A percentile compares a stretch with the other conserved stretches of the same genome.
Evolutionary conservation across 2,888 invertebrate species (phyloP).

Genomic region (Erebia epiphron): DNA sequence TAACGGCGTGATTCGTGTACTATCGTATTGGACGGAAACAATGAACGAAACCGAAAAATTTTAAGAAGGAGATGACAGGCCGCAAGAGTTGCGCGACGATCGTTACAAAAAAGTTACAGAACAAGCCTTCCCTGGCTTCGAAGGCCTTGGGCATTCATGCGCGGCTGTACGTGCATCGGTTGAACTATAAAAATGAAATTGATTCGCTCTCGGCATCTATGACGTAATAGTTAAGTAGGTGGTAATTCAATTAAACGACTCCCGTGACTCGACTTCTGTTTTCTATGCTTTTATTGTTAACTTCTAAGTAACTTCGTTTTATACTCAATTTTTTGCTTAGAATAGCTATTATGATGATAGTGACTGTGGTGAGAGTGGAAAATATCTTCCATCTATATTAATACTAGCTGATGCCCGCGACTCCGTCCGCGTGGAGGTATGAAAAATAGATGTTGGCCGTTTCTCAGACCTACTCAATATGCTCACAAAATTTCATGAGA

Average conservation of each 20-base stretch:
- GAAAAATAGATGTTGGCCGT: too few species aligned
- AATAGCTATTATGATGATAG: too few species aligned
- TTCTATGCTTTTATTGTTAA: neutral
- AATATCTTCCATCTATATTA: too few species aligned
- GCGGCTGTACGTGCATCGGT: conserved; percentile 62
- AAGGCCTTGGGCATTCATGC: conserved; percentile 73
- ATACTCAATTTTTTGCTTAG: too few species aligned
- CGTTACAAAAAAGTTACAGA: neutral
- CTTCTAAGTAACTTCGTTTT: neutral
- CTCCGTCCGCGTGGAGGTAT: too few species aligned
- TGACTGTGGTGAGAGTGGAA: too few species aligned
- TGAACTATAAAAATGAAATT: conserved; percentile 45
- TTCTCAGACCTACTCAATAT: too few species aligned
- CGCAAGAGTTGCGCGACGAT: neutral
- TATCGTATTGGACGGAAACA: neutral
- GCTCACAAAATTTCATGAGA: too few species aligned
- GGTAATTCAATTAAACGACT: conserved; percentile 16
- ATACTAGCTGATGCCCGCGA: too few species aligned
- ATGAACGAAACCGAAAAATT: neutral
- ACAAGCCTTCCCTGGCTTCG: conserved; percentile 37
- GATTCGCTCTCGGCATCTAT: conserved; percentile 38
- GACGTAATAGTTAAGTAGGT: conserved; percentile 26
- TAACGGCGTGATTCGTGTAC: too few species aligned
- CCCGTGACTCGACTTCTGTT: conserved; percentile 4
- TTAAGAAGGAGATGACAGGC: neutral